A percentile compares a stretch with the other conserved stretches of the same genome.
Conservation (phyloP, 2,888 invertebrate genomes). For the Drosophila lutescens region DNA sequence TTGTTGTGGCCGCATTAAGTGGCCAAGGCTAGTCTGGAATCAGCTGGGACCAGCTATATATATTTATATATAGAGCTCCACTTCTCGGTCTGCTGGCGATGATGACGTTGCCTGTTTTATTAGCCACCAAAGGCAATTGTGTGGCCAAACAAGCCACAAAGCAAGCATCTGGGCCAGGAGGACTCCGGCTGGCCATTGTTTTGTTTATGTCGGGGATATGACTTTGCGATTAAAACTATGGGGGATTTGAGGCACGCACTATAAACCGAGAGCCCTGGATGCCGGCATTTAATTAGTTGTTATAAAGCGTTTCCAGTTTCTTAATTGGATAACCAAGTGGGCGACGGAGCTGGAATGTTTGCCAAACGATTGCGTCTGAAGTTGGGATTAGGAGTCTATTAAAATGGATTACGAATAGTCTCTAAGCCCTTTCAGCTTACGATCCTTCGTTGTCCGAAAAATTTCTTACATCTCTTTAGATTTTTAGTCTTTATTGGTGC, state of each 20-base stretch:
- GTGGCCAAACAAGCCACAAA: slow-evolving; percentile 53
- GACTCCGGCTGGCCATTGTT: slow-evolving; percentile 40
- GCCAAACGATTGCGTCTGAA: slow-evolving; percentile 24
- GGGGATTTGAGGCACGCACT: slow-evolving; percentile 17
- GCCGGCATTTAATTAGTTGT: slow-evolving; percentile 36
- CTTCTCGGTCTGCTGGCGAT: slow-evolving; percentile 36
- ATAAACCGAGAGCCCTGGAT: slow-evolving; percentile 13
- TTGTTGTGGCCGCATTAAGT: slow-evolving; percentile 74
- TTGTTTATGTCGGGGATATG: slow-evolving; percentile 51
- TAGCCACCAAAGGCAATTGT: slow-evolving; percentile 67
- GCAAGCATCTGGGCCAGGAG: slow-evolving; percentile 47
- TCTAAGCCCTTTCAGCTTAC: slow-evolving; percentile 10
- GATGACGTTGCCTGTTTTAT: slow-evolving; percentile 58
- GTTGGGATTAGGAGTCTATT: slow-evolving; percentile 33
- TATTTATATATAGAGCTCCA: slow-evolving; percentile 3
- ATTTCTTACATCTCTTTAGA: too few relatives aligned
- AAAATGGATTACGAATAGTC: slow-evolving; percentile 5
- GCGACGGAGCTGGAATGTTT: slow-evolving; percentile 18
- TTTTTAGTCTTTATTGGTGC: too few relatives aligned
- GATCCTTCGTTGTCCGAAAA: not conserved
- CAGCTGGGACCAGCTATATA: slow-evolving; percentile 37
- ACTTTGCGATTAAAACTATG: slow-evolving; percentile 52
- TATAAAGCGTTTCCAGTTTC: slow-evolving; percentile 26
- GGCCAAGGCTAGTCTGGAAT: slow-evolving; percentile 53
- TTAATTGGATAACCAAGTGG: slow-evolving; percentile 30